These are phyloP conservation scores for Tenebrosternarchus preto DNA, from an alignment of 2,113 vertebrate species.

Conservation along the genomic window DNA sequence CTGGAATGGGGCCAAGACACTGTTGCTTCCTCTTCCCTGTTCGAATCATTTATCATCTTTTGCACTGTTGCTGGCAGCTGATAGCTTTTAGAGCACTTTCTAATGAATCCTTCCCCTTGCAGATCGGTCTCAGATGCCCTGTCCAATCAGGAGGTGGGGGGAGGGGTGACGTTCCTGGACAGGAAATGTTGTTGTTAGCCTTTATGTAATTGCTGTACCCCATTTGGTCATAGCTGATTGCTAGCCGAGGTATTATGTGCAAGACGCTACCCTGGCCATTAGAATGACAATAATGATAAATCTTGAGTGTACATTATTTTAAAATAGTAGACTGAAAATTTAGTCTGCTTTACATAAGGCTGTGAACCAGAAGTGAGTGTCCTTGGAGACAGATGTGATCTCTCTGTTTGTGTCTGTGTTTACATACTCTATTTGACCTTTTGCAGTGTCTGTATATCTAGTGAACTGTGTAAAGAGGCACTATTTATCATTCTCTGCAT, in stretches of 20 bases:
- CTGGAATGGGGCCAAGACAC: constrained; percentile 56
- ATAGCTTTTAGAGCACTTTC: constrained; percentile 48
- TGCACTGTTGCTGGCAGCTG: constrained; percentile 54
- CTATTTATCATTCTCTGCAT: not conserved
- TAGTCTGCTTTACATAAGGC: not conserved
- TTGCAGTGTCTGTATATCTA: not conserved
- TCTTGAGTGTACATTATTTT: not conserved
- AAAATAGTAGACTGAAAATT: not conserved
- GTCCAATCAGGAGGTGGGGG: constrained; percentile 35
- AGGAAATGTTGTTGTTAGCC: constrained; percentile 39
- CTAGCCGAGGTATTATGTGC: too few species aligned
- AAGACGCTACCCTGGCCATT: not conserved
- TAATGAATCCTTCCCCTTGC: constrained; percentile 58
- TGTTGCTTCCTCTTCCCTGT: constrained; percentile 42
- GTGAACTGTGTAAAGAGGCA: constrained; percentile 25
- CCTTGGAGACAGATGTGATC: not conserved
- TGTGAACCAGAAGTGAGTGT: not conserved
- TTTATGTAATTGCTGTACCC: constrained; percentile 29
- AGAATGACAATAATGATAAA: not conserved
- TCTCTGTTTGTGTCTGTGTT: constrained; percentile 4
- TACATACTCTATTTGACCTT: constrained; percentile 27
- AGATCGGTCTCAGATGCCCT: constrained; percentile 52
- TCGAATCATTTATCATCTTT: constrained; percentile 61
- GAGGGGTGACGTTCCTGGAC: not conserved
- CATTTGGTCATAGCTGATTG: constrained; percentile 13